A percentile compares a stretch with the other conserved stretches of the same genome.
Evolutionary conservation across 2,113 vertebrate genomes (phyloP).

Genomic region (Clarias gariepinus): DNA sequence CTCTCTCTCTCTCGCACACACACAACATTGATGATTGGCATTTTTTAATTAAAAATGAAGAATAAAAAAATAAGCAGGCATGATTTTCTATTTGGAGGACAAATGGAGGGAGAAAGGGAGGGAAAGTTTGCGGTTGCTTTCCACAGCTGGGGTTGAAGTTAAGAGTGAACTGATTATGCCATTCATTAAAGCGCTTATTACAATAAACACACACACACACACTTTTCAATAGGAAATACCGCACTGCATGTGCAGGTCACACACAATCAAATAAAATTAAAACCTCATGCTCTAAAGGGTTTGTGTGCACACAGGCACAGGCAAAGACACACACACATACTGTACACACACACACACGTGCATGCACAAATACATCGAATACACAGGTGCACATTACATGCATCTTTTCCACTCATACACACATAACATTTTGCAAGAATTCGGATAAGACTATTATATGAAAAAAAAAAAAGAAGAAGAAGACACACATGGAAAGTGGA

Average conservation of each 20-base stretch:
- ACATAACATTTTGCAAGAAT: not conserved
- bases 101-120: conserved; percentile 63
- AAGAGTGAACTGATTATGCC: conserved; percentile 63
- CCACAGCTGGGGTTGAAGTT: conserved; percentile 24
- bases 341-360: not conserved
- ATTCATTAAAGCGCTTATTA: conserved; percentile 72
- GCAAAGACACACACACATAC: not conserved
- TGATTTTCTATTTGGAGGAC: conserved; percentile 58
- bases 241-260: conserved; percentile 60
- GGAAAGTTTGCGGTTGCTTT: conserved; percentile 56
- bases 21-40: conserved; percentile 59
- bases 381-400: not conserved
- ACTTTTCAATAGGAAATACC: conserved; percentile 57
- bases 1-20: not conserved
- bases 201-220: conserved; percentile 58
- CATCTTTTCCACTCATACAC: not conserved
- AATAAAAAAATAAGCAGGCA: conserved; percentile 24
- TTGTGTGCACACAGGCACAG: not conserved
- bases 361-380: not conserved
- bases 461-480: conserved; percentile 2
- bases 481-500: conserved; percentile 10
- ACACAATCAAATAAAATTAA: conserved; percentile 60
- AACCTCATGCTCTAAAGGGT: conserved; percentile 18
- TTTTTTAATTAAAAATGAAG: conserved; percentile 60
- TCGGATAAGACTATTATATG: not conserved